Percentiles rank a stretch among this genome's conserved stretches.
Evolutionary conservation across 1,140 invertebrate genomes (phyloP).

Genomic region (Eueides isabella): DNA sequence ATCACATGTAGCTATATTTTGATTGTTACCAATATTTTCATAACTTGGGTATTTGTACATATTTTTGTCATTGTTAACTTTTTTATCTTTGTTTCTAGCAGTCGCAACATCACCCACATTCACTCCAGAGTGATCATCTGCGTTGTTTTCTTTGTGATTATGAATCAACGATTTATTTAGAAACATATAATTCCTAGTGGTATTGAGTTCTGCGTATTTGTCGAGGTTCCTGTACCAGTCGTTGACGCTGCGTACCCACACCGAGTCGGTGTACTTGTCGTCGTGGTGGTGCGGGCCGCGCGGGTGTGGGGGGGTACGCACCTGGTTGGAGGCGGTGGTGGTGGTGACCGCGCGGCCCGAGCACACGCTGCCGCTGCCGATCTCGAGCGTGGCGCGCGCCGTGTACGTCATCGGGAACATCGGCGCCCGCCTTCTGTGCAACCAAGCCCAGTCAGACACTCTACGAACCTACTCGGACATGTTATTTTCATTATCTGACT

Average conservation of each 20-base stretch:
- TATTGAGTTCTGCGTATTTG: background rate
- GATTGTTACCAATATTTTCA: slow-evolving; percentile 9
- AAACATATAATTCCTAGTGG: background rate
- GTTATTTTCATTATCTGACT: too few relatives aligned
- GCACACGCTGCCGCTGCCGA: slow-evolving; percentile 75
- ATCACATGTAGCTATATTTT: slow-evolving; percentile 28
- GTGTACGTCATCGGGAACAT: slow-evolving; percentile 82
- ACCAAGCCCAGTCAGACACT: too few relatives aligned
- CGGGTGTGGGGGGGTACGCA: slow-evolving; percentile 60
- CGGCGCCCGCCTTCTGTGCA: slow-evolving; percentile 68
- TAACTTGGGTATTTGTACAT: background rate
- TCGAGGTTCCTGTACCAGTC: slow-evolving; percentile 56
- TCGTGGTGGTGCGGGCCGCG: slow-evolving; percentile 33
- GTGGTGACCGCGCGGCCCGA: slow-evolving; percentile 78
- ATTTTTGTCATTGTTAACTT: background rate
- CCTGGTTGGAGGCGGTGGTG: slow-evolving; percentile 78
- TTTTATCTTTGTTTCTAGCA: background rate
- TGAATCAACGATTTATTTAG: background rate
- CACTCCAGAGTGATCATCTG: background rate
- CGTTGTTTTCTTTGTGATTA: background rate
- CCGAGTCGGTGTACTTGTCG: background rate
- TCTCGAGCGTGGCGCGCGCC: slow-evolving; percentile 82
- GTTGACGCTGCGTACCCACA: slow-evolving; percentile 39
- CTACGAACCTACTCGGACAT: too few relatives aligned
- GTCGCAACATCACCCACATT: background rate